A percentile compares a stretch with the other conserved stretches of the same genome.
Evolutionary conservation across 2,797 vertebrate genomes (phyloP).

Genomic region (Parauchenoglanis ngamensis): DNA sequence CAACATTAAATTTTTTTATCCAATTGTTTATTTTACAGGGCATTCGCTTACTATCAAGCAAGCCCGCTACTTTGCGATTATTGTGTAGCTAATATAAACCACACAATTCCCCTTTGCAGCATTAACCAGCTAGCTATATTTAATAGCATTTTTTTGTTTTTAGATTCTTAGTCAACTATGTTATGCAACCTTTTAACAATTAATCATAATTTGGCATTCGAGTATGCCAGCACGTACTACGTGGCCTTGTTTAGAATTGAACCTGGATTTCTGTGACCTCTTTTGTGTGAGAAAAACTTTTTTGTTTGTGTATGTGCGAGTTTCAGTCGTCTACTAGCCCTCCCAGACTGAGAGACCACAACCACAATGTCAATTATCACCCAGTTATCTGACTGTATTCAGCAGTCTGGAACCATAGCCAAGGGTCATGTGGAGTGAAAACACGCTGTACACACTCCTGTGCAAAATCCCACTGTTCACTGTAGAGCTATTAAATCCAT

Average conservation of each 20-base stretch:
- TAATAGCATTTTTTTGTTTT: neutral
- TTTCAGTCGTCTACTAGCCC: neutral
- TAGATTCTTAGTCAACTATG: neutral
- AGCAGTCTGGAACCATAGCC: neutral
- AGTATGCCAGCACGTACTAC: neutral
- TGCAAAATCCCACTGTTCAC: neutral
- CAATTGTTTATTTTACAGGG: neutral
- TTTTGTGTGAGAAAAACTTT: neutral
- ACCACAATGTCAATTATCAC: slow-evolving; percentile 7
- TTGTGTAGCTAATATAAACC: neutral
- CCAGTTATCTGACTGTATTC: neutral
- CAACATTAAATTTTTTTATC: neutral
- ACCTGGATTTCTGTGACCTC: neutral
- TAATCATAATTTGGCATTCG: neutral
- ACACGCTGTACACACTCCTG: neutral
- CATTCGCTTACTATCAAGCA: neutral
- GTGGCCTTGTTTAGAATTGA: neutral
- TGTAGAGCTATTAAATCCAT: neutral
- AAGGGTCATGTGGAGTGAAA: neutral
- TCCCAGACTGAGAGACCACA: slow-evolving; percentile 5
- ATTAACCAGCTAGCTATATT: neutral
- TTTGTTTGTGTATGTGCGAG: neutral
- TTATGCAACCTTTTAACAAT: neutral
- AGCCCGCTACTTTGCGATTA: neutral
- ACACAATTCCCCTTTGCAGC: neutral